These are phyloP conservation scores for Harmothoe impar DNA, from an alignment of 2,888 invertebrate genomes.

Conservation along the genomic window DNA sequence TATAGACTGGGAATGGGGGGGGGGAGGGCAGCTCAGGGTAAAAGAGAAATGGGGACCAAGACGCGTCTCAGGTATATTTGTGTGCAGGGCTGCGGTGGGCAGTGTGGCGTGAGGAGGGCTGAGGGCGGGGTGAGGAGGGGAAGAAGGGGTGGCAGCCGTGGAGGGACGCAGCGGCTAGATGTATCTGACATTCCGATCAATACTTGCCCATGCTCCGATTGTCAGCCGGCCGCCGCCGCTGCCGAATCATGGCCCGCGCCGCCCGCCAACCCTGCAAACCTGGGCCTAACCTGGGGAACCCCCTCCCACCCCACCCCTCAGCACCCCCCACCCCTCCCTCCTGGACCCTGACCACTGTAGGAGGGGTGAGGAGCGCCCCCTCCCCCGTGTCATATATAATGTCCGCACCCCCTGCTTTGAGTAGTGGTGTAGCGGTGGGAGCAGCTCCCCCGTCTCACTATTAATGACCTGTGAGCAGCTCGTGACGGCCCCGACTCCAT, in stretches of 20 bases:
- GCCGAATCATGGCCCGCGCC: slow-evolving; percentile 43
- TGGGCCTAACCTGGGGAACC: not conserved
- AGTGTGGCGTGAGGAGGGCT: slow-evolving; percentile 29
- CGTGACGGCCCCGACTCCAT: not conserved
- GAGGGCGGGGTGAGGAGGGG: not conserved
- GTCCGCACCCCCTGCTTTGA: not conserved
- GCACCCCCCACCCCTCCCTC: not conserved
- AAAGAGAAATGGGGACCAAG: not conserved
- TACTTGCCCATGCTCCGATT: slow-evolving; percentile 55
- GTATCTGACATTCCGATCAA: slow-evolving; percentile 58
- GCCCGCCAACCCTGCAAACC: not conserved
- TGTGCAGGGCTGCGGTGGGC: not conserved
- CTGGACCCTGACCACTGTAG: not conserved
- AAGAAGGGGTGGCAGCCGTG: not conserved
- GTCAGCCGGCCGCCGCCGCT: slow-evolving; percentile 13
- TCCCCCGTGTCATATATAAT: not conserved
- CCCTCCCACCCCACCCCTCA: slow-evolving; percentile 7
- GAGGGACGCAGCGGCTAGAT: slow-evolving; percentile 44
- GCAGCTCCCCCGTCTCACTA: not conserved
- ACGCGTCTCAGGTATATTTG: slow-evolving; percentile 47
- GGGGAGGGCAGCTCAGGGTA: no score
- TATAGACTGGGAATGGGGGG: no score
- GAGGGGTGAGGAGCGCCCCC: not conserved
- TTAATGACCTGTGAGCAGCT: slow-evolving; percentile 22
- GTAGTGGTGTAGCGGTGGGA: no score